Evolutionary conservation across 1,140 invertebrate species (phyloP), one percentile per base, ranked within the genome.

Genomic region (Drosophila mauritiana): DNA sequence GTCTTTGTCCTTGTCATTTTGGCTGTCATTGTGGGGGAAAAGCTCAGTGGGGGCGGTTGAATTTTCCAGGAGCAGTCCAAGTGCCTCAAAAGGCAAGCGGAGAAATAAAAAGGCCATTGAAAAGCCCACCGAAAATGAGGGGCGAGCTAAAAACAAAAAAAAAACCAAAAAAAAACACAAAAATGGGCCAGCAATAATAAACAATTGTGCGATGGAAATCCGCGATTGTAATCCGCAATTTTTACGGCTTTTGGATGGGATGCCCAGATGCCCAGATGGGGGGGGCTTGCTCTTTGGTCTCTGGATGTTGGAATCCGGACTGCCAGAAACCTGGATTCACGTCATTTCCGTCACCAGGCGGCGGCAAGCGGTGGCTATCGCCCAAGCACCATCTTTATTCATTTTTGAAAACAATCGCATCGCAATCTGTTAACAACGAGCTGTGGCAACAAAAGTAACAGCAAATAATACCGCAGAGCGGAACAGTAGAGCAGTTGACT

Each of bases 171-270:
- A 13, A 4, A 13, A 3, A 4, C 37, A 82, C 31, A 7, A 10
- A 31, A 31, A 78, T 76, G 61, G 64, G 62, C 78, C 65, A 75
- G 83, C 83, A 86, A 86, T 81, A 86, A 86, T 82, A 86, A 90
- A 85, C 88, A 91, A 88, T 86, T 86, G 83, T 86, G 69, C 78
- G 83, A 82, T 91, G 80, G 83, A 91, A 91, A 86, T 91, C 89
- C 84, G 89, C 90, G 89, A 91, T 91, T 89, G 89, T 91, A 91
- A 91, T 91, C 90, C 90, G 89, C 90, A 91, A 91, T 91, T 91
- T 91, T 91, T 91, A 90, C 90, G 84, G 90, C 90, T 91, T 91
- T 91, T 83, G 48, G 75, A 83, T 70, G 63, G 63, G 55, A 59
- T 52, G 40, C 43, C 31, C 49, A 48, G 27, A 8, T 31, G 36